Evolutionary conservation across 2,113 vertebrate species (phyloP).

Genomic region (Chloroceryle aenea): DNA sequence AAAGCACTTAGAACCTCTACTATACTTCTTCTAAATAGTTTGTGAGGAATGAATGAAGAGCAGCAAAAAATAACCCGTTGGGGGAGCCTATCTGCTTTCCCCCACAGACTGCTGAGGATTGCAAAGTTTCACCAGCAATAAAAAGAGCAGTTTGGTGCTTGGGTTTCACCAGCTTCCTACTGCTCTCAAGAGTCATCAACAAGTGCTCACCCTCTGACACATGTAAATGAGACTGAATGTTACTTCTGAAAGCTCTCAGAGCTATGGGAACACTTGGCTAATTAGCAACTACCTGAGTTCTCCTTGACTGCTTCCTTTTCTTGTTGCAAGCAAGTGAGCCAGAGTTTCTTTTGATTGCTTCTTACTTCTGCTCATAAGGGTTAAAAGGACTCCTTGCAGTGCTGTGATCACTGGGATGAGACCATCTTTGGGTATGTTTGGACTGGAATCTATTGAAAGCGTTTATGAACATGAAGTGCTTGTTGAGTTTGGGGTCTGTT

Average conservation of each 20-base stretch:
- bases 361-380: neutral
- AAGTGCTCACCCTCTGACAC: neutral
- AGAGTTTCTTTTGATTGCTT: neutral
- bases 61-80: neutral
- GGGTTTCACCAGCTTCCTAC: neutral
- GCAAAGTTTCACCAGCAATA: neutral
- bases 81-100: neutral
- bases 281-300: neutral
- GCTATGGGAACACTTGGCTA: neutral
- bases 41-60: neutral
- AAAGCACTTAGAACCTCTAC: neutral
- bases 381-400: neutral
- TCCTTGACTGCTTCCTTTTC: neutral
- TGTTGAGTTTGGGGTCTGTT: rapidly evolving
- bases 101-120: neutral
- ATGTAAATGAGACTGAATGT: neutral
- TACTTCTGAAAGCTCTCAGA: neutral
- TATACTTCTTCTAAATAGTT: neutral
- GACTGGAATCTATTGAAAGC: neutral
- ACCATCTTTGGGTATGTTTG: neutral
- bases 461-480: neutral
- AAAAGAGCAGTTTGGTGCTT: neutral
- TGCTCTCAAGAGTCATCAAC: neutral
- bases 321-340: neutral
- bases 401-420: neutral